Base-by-base conservation (phyloP, 1,140 invertebrate species). In the Lamellibrachia luymesi region DNA sequence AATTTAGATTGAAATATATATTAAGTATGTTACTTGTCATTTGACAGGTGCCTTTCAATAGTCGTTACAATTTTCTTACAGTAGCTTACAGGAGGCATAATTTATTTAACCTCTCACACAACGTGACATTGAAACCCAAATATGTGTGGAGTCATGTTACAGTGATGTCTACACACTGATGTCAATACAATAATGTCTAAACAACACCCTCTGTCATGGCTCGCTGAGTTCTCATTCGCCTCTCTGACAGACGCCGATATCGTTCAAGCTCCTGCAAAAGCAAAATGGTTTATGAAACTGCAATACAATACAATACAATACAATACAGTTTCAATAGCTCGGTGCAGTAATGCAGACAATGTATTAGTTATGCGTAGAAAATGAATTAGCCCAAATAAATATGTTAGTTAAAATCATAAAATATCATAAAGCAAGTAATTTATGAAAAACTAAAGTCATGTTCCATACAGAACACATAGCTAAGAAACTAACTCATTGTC, bases 221-320 rank as follows among this genome's bases (percentile, higher is more conserved):
- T 91, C 91, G 49, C 22, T 92, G 93, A 92, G 95, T 95, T 89
- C 93, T 95, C 7, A 94, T 93, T 91, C 94, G 93, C 90, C 95
- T 94, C 92, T 95, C 95, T 93, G 94, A 95, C 91, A 95, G 91
- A 51, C 94, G 93, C 52, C 95, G 91, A 93, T 95, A 95, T 80
- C 94, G 93, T 80, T 95, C 95, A 91, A 95, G 93, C 90, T 95
- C 95, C 95, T 95, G 90, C 7, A 93, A 94, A 13, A 51, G 4
- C 91, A 94, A 90, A 93, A 38, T 38, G 38, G 38, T 38, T 38
- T 38, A 38, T 38, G 38, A 38, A 38, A 38, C 38, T 17, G 64
- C 64, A 80, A 80, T 80, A 22, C 17, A 8, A 80, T 80, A 38
- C 38, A n/a, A 2, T 80, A 22, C 64, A 17, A 22, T 80, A 17